phyloP scores from a whole-genome alignment of 1,140 invertebrate species.

The Cydia strobilella region DNA sequence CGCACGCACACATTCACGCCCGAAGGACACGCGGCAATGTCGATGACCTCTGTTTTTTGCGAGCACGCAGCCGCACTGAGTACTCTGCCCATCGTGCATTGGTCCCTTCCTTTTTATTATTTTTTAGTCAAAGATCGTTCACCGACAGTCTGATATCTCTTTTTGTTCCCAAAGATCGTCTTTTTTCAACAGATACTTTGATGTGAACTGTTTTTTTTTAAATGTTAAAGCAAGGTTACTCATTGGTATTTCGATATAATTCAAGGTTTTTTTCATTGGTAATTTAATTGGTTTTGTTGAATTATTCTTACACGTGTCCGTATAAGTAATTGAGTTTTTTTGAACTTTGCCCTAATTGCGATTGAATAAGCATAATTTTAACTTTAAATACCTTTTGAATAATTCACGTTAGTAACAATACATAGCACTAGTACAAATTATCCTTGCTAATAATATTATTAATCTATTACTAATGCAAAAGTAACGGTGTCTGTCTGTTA shows the following conservation, averaged over 20 bases:
- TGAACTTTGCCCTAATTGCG: constrained; percentile 10
- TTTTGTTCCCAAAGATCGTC: constrained; percentile 30
- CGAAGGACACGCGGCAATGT: constrained; percentile 76
- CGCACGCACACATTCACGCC: constrained; percentile 55
- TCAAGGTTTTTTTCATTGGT: constrained; percentile 2
- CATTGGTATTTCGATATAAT: constrained; percentile 10
- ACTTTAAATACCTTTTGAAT: constrained; percentile 2
- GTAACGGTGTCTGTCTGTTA: no score
- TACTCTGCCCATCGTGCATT: constrained; percentile 67
- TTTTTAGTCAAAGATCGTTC: constrained; percentile 68
- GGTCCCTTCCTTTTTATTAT: constrained; percentile 57
- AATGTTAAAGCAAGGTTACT: constrained; percentile 8
- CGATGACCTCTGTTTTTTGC: constrained; percentile 75
- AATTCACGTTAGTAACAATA: not conserved
- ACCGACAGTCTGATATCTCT: constrained; percentile 55
- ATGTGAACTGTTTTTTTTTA: not conserved
- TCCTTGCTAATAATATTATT: no score
- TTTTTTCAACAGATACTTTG: not conserved
- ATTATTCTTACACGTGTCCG: constrained; percentile 25
- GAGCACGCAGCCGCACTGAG: constrained; percentile 62
- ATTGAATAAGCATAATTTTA: not conserved
- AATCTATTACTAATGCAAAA: no score
- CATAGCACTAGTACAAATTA: not conserved
- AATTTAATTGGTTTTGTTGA: constrained; percentile 3
- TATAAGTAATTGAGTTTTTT: constrained; percentile 10